Evolutionary conservation across 2,888 invertebrate species (phyloP), one percentile per base, ranked within the genome.

Genomic region (Sarcophaga caerulescens): DNA sequence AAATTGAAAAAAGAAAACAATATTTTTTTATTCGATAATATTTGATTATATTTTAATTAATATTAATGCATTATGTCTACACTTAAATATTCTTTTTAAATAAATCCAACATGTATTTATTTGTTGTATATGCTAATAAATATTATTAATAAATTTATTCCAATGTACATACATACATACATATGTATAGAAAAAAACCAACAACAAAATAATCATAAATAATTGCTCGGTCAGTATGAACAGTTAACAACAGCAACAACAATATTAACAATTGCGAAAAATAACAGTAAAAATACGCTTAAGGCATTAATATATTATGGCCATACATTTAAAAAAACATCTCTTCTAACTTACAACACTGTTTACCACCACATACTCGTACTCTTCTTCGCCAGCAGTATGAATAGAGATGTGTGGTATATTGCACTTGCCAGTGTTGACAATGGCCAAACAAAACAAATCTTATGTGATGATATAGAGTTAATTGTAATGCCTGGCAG

Each of bases 401-500:
- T 44, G 66, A 21, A 17, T 57, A 21, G 14, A 19, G 8, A 44
- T 19, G 12, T 14, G 12, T 65, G 35, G 10, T 8, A 1, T 35
- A 35, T 35, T 35, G 71, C 52, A 52, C 17, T 52, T 52, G 14
- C 52, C 12, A 52, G 52, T 52, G 52, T 52, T 52, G 17, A 52
- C 12, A 52, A 52, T 52, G 52, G 52, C 52, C 14, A 52, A 52
- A 12, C 12, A 52, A 52, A 52, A 82, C 59, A 77, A 76, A 77
- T 76, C 70, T 57, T 65, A 52, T 77, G 76, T 23, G 65, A 76
- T 23, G 65, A 76, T 59, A 63, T 59, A 21, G 59, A 71, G 63
- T 77, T 69, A 71, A 77, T 76, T 57, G 25, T 47, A 71, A 60
- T 65, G 65, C 45, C 82, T 65, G 59, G 45, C 76, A 76, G 65